These are phyloP conservation scores for Galaxias olidus DNA, from an alignment of 2,797 vertebrate genomes.

Conservation along the genomic window DNA sequence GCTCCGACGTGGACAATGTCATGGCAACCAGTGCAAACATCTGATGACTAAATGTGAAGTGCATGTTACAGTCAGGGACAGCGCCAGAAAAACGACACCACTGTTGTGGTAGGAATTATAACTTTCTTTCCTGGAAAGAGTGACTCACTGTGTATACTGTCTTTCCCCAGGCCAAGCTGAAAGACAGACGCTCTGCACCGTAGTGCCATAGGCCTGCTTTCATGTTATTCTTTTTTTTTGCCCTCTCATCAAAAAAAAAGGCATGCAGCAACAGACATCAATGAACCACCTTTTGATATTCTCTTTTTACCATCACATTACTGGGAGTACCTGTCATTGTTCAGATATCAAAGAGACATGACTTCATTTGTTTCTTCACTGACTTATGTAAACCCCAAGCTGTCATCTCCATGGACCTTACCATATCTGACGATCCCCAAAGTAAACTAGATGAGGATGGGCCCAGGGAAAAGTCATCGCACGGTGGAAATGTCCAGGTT, in stretches of 20 bases:
- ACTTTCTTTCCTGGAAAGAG: conserved; percentile 51
- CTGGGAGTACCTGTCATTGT: too few relatives aligned
- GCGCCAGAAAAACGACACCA: conserved; percentile 62
- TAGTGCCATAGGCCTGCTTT: conserved; percentile 6
- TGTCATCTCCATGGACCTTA: too few relatives aligned
- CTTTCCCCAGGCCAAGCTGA: conserved; percentile 8
- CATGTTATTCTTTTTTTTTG: conserved; percentile 11
- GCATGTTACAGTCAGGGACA: conserved; percentile 39
- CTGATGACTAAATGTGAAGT: conserved; percentile 42
- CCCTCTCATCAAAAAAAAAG: conserved; percentile 19
- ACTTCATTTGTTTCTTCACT: neutral
- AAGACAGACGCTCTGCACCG: conserved; percentile 10
- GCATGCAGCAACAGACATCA: conserved; percentile 11
- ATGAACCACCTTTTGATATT: neutral
- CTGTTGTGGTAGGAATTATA: conserved; percentile 47
- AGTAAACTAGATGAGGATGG: too few relatives aligned
- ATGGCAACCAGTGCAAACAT: conserved; percentile 51
- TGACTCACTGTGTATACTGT: conserved; percentile 41
- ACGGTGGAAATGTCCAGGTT: too few relatives aligned
- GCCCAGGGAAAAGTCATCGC: too few relatives aligned
- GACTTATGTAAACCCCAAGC: neutral
- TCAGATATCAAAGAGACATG: neutral
- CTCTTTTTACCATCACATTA: neutral
- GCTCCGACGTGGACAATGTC: conserved; percentile 48
- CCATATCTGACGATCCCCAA: too few relatives aligned